Base-by-base conservation (phyloP, 2,113 vertebrate genomes). In the Xerus inauris region DNA sequence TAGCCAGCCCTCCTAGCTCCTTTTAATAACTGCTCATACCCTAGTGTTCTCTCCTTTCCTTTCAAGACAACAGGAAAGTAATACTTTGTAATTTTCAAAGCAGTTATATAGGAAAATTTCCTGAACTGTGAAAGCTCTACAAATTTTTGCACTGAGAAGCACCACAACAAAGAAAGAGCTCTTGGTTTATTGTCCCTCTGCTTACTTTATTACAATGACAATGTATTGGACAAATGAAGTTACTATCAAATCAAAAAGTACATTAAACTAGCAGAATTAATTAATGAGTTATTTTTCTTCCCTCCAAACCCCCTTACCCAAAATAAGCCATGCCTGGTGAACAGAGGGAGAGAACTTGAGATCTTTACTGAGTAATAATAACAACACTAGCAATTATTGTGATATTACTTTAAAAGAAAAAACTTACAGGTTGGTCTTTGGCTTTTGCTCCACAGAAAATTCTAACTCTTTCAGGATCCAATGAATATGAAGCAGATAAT, bases 391-490 rank as follows among this genome's bases (percentile, higher is more conserved):
- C 24, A 76, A 89, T 77, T 32, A 83, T 97, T 94, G 93, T 91
- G 91, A 79, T 73, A 97, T 72, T 77, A 72, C 42, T 97, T 97
- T 22, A 71, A 90, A 93, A 96, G 88, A 69, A 83, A 96, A 98
- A 96, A 57, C 83, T 84, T 96, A 97, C 97, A 97, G 87, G 89
- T 98, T 97, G 51, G 80, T 85, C 92, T 90, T 82, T 91, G 97
- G 92, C 80, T 94, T 98, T 98, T 97, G 95, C 87, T 95, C 93
- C 92, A 96, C 49, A 96, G 95, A 76, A 97, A 96, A 98, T 97
- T 98, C 96, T 85, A 98, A 77, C 96, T 97, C 93, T 98, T 97
- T 98, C 96, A 98, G 87, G 86, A 95, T 67, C 24, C 11, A 90
- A 85, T 45, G 95, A 96, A 95, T 80, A 98, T 83, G 96, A 97